Evolutionary conservation across 2,797 vertebrate genomes (phyloP).

Genomic region (Myripristis murdjan): DNA sequence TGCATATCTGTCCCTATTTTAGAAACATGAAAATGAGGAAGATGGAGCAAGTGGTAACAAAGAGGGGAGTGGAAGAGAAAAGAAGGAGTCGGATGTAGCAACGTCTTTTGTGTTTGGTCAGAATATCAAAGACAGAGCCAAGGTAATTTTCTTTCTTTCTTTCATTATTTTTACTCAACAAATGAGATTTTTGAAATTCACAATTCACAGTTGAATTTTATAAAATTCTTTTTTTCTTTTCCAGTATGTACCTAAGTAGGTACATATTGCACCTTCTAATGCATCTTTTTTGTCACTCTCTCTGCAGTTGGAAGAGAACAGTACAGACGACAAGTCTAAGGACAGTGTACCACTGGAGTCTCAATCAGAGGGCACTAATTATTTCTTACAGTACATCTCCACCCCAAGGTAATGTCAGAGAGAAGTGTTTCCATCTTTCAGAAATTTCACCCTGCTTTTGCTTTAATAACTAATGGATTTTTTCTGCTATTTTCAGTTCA

Average conservation of each 20-base stretch:
- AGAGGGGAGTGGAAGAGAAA: constrained; percentile 84
- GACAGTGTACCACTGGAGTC: constrained; percentile 82
- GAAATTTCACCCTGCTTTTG: no score
- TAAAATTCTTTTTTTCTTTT: background rate
- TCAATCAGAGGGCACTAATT: constrained; percentile 93
- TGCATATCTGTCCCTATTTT: constrained; percentile 33
- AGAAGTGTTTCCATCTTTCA: constrained; percentile 17
- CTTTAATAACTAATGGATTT: constrained; percentile 6
- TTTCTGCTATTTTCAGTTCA: constrained; percentile 80
- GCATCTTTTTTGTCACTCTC: no score
- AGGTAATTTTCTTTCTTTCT: constrained; percentile 81
- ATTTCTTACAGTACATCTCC: constrained; percentile 98
- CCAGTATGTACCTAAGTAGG: no score
- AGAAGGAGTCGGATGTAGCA: constrained; percentile 84
- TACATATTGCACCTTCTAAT: background rate
- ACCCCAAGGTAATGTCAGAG: constrained; percentile 88
- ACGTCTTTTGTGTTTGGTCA: constrained; percentile 95
- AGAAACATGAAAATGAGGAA: constrained; percentile 87
- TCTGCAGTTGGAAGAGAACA: constrained; percentile 87
- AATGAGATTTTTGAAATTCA: no score
- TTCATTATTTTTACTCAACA: background rate
- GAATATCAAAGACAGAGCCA: constrained; percentile 97
- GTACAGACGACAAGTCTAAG: constrained; percentile 84
- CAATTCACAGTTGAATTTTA: no score
- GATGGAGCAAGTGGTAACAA: constrained; percentile 69